Evolutionary conservation across 2,797 vertebrate genomes (phyloP).

Genomic region (Coluber constrictor): DNA sequence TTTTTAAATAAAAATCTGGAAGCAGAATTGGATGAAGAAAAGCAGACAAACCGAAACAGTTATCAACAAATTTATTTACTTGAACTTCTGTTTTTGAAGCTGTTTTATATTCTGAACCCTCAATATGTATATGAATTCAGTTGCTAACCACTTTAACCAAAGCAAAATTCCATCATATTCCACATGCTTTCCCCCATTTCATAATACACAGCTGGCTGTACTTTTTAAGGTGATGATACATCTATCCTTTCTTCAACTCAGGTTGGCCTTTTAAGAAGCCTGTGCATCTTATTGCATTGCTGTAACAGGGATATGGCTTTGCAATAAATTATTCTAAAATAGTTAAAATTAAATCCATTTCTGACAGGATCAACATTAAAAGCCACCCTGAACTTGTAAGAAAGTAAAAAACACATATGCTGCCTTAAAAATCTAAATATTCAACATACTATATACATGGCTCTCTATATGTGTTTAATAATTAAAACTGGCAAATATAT

Average conservation of each 20-base stretch:
- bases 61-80: not conserved
- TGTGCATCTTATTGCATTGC: not conserved
- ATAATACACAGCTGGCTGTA: not conserved
- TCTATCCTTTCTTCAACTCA: not conserved
- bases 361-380: not conserved
- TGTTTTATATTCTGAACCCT: not conserved
- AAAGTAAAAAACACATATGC: not conserved
- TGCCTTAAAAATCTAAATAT: not conserved
- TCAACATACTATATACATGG: not conserved
- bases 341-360: not conserved
- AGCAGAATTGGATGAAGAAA: not conserved
- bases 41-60: not conserved
- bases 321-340: not conserved
- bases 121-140: not conserved
- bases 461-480: not conserved
- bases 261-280: not conserved
- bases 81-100: not conserved
- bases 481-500: not conserved
- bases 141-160: not conserved
- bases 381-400: not conserved
- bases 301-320: not conserved
- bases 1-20: not conserved
- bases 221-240: not conserved
- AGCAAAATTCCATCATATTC: not conserved
- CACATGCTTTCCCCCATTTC: not conserved